These are phyloP conservation scores for Oryzias celebensis DNA, from an alignment of 2,113 vertebrate species.

Conservation along the genomic window DNA sequence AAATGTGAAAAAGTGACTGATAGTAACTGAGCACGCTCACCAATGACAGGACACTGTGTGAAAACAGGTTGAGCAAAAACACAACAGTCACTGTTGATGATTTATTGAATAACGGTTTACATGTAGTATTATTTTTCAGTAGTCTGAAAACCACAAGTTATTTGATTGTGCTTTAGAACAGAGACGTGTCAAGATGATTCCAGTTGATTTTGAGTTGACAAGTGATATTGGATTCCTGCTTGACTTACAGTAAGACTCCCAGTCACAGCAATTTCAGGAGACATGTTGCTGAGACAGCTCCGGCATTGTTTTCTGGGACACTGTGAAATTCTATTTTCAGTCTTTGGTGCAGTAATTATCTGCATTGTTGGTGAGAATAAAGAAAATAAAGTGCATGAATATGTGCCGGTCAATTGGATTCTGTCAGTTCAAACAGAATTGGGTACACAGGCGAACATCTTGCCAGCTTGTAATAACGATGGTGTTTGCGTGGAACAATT, in stretches of 20 bases:
- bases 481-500: slow-evolving; percentile 85
- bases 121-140: slow-evolving; percentile 5
- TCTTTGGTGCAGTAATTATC: slow-evolving; percentile 85
- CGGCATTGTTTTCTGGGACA: slow-evolving; percentile 77
- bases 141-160: slow-evolving; percentile 12
- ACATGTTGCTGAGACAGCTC: slow-evolving; percentile 78
- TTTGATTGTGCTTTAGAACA: slow-evolving; percentile 30
- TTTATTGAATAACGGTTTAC: slow-evolving; percentile 8
- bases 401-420: slow-evolving; percentile 85
- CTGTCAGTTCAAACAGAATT: slow-evolving; percentile 84
- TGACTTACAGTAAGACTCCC: slow-evolving; percentile 68
- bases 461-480: slow-evolving; percentile 82
- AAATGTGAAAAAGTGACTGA: neutral
- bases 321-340: slow-evolving; percentile 84
- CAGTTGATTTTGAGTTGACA: slow-evolving; percentile 54
- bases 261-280: slow-evolving; percentile 69
- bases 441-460: slow-evolving; percentile 78
- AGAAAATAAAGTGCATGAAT: slow-evolving; percentile 86
- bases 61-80: slow-evolving; percentile 5
- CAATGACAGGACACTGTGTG: neutral
- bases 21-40: slow-evolving; percentile 6
- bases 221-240: slow-evolving; percentile 59
- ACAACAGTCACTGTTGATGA: slow-evolving; percentile 5
- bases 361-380: slow-evolving; percentile 84
- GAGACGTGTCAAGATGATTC: slow-evolving; percentile 33